Conservation (phyloP, 92 coral and sea anemone genomes). For the Porites evermanni region DNA sequence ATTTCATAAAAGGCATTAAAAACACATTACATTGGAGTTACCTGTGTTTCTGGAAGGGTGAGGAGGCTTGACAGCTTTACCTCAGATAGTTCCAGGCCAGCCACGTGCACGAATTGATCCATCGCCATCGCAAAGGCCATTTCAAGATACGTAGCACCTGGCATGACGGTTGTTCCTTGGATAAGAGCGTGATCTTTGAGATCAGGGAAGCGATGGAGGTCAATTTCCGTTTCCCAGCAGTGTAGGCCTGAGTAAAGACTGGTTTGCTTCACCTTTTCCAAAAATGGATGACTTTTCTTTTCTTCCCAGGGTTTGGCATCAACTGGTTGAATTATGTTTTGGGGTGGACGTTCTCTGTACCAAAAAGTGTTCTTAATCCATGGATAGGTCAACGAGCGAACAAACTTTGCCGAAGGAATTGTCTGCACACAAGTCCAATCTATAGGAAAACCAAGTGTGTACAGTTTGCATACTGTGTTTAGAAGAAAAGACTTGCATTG, state of each 20-base stretch:
- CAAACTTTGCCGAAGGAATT: conserved; percentile 55
- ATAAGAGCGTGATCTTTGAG: conserved; percentile 84
- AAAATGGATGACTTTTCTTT: conserved; percentile 67
- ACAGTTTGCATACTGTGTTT: conserved; percentile 77
- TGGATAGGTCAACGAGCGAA: conserved; percentile 82
- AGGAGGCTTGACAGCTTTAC: conserved; percentile 79
- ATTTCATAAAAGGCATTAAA: background rate
- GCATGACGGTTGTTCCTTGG: conserved; percentile 84
- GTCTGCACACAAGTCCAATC: conserved; percentile 73
- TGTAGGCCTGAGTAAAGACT: conserved; percentile 80
- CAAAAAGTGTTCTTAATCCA: conserved; percentile 86
- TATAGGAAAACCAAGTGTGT: conserved; percentile 72
- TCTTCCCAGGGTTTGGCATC: background rate
- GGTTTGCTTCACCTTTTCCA: conserved; percentile 59
- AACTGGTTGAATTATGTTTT: conserved; percentile 20
- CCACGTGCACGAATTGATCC: conserved; percentile 56
- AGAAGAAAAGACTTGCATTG: conserved; percentile 79
- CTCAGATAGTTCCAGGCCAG: conserved; percentile 61
- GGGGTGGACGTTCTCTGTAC: conserved; percentile 69
- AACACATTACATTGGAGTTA: background rate
- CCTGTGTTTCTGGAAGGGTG: conserved; percentile 80
- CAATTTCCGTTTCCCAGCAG: conserved; percentile 90
- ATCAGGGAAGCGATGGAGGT: conserved; percentile 73
- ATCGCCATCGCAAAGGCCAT: conserved; percentile 90
- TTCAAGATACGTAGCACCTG: conserved; percentile 86